phyloP scores from a whole-genome alignment of 1,140 invertebrate genomes.

The Acromyrmex heyeri region DNA sequence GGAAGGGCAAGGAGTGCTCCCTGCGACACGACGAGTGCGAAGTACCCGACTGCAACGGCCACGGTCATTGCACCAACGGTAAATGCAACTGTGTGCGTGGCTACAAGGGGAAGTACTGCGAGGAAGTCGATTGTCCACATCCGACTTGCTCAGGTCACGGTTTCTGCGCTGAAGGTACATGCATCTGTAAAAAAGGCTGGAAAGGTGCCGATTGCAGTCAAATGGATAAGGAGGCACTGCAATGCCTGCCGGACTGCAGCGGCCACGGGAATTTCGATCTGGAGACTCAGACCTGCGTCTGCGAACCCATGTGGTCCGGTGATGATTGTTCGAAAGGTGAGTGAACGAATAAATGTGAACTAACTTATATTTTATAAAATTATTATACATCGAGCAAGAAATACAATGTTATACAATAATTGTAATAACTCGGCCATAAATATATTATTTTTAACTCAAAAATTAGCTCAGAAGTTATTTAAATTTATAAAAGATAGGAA shows the following conservation, averaged over 20 bases:
- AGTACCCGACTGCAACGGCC: conserved; percentile 97
- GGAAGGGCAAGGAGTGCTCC: conserved; percentile 98
- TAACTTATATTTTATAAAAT: neutral
- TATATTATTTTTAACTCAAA: neutral
- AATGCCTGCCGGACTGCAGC: conserved; percentile 97
- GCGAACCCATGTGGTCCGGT: conserved; percentile 97
- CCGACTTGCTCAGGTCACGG: conserved; percentile 98
- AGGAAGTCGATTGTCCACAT: conserved; percentile 97
- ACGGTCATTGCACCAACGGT: conserved; percentile 97
- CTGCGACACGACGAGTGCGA: conserved; percentile 97
- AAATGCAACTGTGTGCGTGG: conserved; percentile 97
- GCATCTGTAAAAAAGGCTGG: conserved; percentile 99
- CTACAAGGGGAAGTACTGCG: conserved; percentile 97
- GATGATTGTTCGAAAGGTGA: conserved; percentile 96
- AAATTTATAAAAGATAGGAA: neutral
- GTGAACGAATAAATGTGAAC: neutral
- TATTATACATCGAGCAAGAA: neutral
- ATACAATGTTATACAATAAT: no score
- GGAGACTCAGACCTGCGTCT: conserved; percentile 96
- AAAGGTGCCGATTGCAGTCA: conserved; percentile 96
- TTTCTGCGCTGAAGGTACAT: conserved; percentile 97
- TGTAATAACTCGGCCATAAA: neutral
- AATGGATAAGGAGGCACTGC: conserved; percentile 96
- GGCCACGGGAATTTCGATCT: conserved; percentile 98
- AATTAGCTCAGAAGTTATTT: neutral